These are phyloP conservation scores for Mythimna loreyi DNA, from an alignment of 2,888 invertebrate species.

Conservation along the genomic window DNA sequence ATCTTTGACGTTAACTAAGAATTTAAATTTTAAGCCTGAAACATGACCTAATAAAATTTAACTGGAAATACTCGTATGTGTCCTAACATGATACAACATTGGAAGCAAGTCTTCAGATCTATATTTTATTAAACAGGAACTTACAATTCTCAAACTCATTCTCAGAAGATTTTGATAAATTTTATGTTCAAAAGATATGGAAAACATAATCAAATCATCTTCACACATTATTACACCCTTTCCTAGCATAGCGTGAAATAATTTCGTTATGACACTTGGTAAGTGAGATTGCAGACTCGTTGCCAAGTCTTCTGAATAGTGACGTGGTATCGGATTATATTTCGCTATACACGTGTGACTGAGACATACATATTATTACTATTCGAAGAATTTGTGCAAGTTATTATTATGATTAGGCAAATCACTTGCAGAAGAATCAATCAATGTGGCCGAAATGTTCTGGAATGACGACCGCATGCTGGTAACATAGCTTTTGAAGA, in stretches of 20 bases:
- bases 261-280: slow-evolving; percentile 57
- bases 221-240: slow-evolving; percentile 30
- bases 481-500: no score
- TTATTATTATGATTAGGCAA: slow-evolving; percentile 21
- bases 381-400: slow-evolving; percentile 17
- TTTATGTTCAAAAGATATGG: background rate
- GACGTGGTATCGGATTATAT: slow-evolving; percentile 38
- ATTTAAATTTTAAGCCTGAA: no score
- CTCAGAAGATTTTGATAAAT: background rate
- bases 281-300: slow-evolving; percentile 56
- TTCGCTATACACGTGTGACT: slow-evolving; percentile 40
- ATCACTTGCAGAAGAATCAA: no score
- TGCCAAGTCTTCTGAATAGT: slow-evolving; percentile 54
- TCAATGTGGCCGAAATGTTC: no score
- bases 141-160: background rate
- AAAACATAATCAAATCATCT: slow-evolving; percentile 26
- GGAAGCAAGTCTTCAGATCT: background rate
- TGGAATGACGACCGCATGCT: no score
- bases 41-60: no score
- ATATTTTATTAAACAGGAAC: background rate
- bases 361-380: no score
- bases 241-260: slow-evolving; percentile 24
- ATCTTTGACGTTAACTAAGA: no score
- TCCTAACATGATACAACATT: background rate
- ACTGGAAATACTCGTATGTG: no score